These are phyloP conservation scores for Drosophila picticornis DNA, from an alignment of 2,888 invertebrate species.

Conservation along the genomic window DNA sequence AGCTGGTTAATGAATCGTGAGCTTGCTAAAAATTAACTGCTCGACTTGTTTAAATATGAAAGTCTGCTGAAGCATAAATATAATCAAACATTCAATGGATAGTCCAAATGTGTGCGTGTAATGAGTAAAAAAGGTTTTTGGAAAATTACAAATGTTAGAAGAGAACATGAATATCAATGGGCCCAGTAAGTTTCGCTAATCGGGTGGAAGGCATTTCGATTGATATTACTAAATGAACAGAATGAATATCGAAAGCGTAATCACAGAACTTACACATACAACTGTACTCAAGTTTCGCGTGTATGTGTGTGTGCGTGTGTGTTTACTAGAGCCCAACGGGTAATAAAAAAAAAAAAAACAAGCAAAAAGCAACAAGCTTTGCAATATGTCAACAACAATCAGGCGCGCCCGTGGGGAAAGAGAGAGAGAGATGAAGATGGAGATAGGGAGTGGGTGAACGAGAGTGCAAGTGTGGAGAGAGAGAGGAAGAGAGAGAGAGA, in stretches of 20 bases:
- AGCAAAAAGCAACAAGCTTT: slow-evolving; percentile 38
- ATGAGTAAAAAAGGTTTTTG: too few relatives aligned
- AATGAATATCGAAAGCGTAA: slow-evolving; percentile 24
- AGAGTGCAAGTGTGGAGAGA: neutral
- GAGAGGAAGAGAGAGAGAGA: neutral
- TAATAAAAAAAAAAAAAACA: slow-evolving; percentile 12
- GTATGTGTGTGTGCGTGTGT: slow-evolving; percentile 11
- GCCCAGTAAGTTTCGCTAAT: neutral
- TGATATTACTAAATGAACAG: neutral
- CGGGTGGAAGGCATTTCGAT: slow-evolving; percentile 9
- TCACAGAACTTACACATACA: neutral
- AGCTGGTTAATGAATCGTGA: neutral
- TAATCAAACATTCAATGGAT: neutral
- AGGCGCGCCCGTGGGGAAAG: slow-evolving; percentile 15
- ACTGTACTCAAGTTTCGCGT: neutral
- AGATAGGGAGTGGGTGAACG: neutral
- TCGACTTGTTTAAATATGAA: neutral
- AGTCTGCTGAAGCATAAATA: neutral
- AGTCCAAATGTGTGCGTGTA: neutral
- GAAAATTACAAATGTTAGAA: neutral
- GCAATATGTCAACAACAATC: slow-evolving; percentile 48
- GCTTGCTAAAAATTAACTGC: neutral
- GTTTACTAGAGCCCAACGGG: slow-evolving; percentile 36
- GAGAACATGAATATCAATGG: slow-evolving; percentile 5
- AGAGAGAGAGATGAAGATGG: neutral